Evolutionary conservation across 2,113 vertebrate genomes (phyloP).

Genomic region (Lampris megalopsis): DNA sequence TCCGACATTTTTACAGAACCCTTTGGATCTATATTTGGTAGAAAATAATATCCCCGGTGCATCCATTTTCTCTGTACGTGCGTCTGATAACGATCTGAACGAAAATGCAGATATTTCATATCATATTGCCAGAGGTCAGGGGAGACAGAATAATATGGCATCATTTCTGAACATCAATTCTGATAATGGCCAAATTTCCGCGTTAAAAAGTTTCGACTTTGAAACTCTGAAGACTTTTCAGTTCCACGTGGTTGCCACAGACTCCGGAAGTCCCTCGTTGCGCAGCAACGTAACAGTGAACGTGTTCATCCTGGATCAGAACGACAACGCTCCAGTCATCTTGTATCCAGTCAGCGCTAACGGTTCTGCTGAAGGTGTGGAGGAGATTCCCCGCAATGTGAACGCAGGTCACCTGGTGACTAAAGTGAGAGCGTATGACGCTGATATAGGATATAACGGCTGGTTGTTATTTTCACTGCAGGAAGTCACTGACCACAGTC

Average conservation of each 20-base stretch:
- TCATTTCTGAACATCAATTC: slow-evolving; percentile 71
- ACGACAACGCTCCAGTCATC: slow-evolving; percentile 33
- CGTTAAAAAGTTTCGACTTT: slow-evolving; percentile 77
- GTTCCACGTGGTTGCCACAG: slow-evolving; percentile 50
- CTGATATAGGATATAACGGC: too few relatives aligned
- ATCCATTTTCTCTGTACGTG: slow-evolving; percentile 68
- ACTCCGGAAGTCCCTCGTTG: slow-evolving; percentile 62
- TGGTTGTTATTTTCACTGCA: too few relatives aligned
- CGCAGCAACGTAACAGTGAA: slow-evolving; percentile 49
- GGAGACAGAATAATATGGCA: slow-evolving; percentile 14
- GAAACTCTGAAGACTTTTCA: slow-evolving; percentile 67
- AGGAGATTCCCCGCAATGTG: too few relatives aligned
- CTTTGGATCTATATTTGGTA: slow-evolving; percentile 57
- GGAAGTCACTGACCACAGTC: too few relatives aligned
- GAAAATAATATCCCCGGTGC: slow-evolving; percentile 74
- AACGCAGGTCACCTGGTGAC: too few relatives aligned
- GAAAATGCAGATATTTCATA: slow-evolving; percentile 73
- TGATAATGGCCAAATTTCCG: slow-evolving; percentile 62
- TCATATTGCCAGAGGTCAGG: slow-evolving; percentile 41
- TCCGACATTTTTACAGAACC: slow-evolving; percentile 59
- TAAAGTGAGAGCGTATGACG: too few relatives aligned
- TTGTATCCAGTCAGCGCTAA: neutral
- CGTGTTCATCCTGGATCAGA: neutral
- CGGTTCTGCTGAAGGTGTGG: neutral
- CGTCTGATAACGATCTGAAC: slow-evolving; percentile 61